Evolutionary conservation across 2,113 vertebrate genomes (phyloP), one percentile per base, ranked within the genome.

Genomic region (Cynocephalus volans): DNA sequence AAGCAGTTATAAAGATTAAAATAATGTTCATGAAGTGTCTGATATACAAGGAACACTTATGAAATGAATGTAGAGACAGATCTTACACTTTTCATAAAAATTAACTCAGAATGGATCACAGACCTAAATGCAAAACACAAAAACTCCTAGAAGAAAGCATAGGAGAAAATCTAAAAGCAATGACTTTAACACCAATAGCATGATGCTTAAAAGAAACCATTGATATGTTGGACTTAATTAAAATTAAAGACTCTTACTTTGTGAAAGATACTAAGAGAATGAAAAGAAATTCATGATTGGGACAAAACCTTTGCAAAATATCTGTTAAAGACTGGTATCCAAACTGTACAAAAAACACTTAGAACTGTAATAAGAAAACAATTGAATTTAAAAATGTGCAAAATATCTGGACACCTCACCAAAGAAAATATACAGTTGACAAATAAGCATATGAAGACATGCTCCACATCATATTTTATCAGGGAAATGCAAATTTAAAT

Each of bases 131-230:
- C 64, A 8, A 90, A 79, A 52, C 23, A 54, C 33, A 70, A 64
- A 97, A 97, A 90, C 64, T 70, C 65, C 18, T 82, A 31, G n/a
- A 90, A 60, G 31, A 79, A 75, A 82, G 62, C 18, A n/a, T 13
- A 33, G 41, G 4, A 70, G 21, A 65, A 90, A 76, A 48, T 87
- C 18, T 84, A 77, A 62, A 13, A 41, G 17, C 60, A 75, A 56
- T 76, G 56, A 36, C n/a, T 18, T 85, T 69, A 62, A 41, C 24
- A 75, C 19, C 54, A 64, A 18, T 19, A 85, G 28, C 19, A 79
- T 10, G 8, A 88, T 45, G 54, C 48, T 86, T 50, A 18, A 86
- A 86, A 60, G 14, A 90, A 64, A 95, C 48, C 28, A 36, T 24
- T 87, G 77, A 52, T 75, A 92, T 72, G 21, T 33, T 96, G 31